These are phyloP conservation scores for Balanococcus diminutus DNA, from an alignment of 2,888 invertebrate genomes.

Conservation along the genomic window DNA sequence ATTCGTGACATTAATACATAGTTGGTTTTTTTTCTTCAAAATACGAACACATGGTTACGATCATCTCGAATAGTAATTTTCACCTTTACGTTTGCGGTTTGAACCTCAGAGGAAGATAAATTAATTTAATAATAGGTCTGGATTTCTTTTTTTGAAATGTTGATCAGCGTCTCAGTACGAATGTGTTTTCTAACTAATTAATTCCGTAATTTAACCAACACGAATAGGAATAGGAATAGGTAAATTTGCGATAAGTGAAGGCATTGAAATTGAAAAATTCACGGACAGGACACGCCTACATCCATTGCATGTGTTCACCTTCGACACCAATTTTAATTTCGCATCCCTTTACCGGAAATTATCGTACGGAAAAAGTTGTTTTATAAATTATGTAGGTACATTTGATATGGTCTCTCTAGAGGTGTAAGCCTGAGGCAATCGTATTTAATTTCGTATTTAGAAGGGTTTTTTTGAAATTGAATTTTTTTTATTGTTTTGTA, in stretches of 20 bases:
- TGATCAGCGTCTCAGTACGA: not conserved
- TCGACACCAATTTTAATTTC: constrained; percentile 33
- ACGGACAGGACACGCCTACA: constrained; percentile 19
- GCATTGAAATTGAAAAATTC: constrained; percentile 25
- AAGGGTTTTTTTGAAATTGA: not conserved
- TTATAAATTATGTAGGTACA: not conserved
- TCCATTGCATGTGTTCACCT: not conserved
- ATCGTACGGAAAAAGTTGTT: not conserved
- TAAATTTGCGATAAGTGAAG: not conserved
- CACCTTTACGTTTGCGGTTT: too few relatives aligned
- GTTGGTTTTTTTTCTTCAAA: too few relatives aligned
- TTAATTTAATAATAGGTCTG: too few relatives aligned
- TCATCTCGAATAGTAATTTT: too few relatives aligned
- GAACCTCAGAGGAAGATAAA: too few relatives aligned
- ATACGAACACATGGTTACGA: too few relatives aligned
- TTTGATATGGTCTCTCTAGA: not conserved
- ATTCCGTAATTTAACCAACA: not conserved
- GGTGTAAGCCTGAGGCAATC: not conserved
- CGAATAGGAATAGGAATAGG: too few relatives aligned
- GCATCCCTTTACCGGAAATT: constrained; percentile 42
- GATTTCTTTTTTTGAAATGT: not conserved
- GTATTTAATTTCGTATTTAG: not conserved
- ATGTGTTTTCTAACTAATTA: constrained; percentile 23
- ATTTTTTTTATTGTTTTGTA: not conserved
- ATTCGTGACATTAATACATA: too few relatives aligned